Evolutionary conservation across 2,888 invertebrate genomes (phyloP), one percentile per base, ranked within the genome.

Genomic region (Geophilus truncorum): DNA sequence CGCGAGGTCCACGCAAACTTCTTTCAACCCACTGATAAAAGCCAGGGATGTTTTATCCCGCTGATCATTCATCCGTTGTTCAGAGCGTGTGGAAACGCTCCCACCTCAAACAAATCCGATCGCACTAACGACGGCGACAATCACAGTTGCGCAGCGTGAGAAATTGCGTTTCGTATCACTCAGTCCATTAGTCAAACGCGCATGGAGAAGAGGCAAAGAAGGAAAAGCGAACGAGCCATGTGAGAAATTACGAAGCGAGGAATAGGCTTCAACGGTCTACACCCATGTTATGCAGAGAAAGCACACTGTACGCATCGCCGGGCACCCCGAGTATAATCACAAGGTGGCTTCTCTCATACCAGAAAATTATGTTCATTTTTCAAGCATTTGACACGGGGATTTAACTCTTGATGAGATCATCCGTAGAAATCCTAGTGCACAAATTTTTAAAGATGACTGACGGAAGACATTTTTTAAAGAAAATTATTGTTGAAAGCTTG

Each of bases 101-200:
- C 28, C 62, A 23, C 62, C 62, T 28, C 28, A 23, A 5, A 62
- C 62, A 62, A 62, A 62, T 62, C 62, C 62, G 62, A 62, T 62
- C 45, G 62, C 62, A 62, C 62, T 62, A 62, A 62, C 62, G 62
- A 62, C 25, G 62, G 15, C 62, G 62, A 62, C 62, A 62, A 62
- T 62, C 62, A 62, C 62, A 62, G 25, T n/a, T 62, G 23, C 23
- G 62, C 62, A 62, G 62, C 62, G 23, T 62, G 62, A 62, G 62
- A 62, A 62, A 62, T 62, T 62, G 62, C 62, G 62, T 62, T 62
- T 25, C 62, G 62, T 62, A 62, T 62, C 62, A 62, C 62, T 62
- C 62, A 62, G 62, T 62, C 62, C 62, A 62, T 62, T 62, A 62
- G 62, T 62, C 62, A 62, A 62, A 62, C 62, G 62, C 62, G 62